These are phyloP conservation scores for Pteronura brasiliensis DNA, from an alignment of 2,113 vertebrate species.

Conservation along the genomic window DNA sequence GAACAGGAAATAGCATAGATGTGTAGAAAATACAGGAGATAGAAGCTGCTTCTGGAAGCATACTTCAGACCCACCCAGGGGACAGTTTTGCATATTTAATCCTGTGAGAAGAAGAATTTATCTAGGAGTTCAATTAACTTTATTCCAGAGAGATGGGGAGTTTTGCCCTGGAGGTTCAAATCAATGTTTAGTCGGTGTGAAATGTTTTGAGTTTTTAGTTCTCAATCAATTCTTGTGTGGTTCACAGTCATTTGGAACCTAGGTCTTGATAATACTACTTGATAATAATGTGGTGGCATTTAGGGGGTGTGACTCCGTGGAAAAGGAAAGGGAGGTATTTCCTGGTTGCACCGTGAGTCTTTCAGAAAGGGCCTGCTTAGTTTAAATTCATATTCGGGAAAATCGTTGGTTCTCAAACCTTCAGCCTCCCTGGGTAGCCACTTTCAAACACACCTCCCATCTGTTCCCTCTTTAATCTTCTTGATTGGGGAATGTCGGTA, in stretches of 20 bases:
- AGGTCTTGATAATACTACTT: background rate
- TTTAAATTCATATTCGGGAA: background rate
- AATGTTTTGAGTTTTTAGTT: background rate
- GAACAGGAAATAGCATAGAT: background rate
- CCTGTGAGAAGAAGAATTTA: background rate
- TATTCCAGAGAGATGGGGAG: background rate
- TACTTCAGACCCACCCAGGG: background rate
- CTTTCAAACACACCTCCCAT: background rate
- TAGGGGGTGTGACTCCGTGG: background rate
- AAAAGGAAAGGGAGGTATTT: background rate
- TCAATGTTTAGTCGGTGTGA: background rate
- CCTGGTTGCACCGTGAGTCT: background rate
- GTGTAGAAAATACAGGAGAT: background rate
- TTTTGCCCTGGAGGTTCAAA: background rate
- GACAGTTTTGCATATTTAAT: background rate
- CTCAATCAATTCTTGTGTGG: background rate
- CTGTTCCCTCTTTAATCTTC: background rate
- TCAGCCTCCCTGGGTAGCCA: background rate
- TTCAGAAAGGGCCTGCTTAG: background rate
- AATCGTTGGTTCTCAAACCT: background rate
- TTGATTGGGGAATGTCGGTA: background rate
- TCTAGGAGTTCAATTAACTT: background rate
- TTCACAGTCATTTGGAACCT: background rate
- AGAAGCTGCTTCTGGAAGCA: background rate
- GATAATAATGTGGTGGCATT: background rate